Evolutionary conservation across 2,113 vertebrate species (phyloP).

Genomic region (Spheniscus mendiculus): DNA sequence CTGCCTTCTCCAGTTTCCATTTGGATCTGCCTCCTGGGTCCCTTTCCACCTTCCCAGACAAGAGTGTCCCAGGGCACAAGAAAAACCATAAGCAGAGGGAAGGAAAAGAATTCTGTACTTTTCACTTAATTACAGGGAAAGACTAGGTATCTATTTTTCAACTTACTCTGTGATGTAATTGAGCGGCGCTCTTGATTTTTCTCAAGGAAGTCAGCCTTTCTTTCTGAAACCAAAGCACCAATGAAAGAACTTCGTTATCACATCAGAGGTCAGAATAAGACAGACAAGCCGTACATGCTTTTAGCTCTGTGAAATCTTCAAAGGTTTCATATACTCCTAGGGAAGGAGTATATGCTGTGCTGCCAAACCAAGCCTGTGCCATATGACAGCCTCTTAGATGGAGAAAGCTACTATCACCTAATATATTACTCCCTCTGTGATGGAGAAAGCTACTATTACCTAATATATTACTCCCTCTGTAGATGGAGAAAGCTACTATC

Average conservation of each 20-base stretch:
- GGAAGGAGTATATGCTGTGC: not conserved
- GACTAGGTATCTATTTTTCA: not conserved
- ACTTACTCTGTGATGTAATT: constrained; percentile 10
- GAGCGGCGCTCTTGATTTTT: not conserved
- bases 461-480: no score
- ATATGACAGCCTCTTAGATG: not conserved
- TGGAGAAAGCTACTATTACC: not conserved
- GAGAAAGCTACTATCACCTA: not conserved
- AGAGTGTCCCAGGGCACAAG: not conserved
- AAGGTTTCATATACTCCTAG: not conserved
- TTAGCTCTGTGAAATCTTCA: not conserved
- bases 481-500: not conserved
- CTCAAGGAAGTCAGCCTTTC: not conserved
- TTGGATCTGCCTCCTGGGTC: not conserved
- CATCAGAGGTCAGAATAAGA: not conserved
- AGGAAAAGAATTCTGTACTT: not conserved
- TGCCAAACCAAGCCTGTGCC: not conserved
- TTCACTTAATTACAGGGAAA: not conserved
- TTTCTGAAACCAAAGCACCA: constrained; percentile 40
- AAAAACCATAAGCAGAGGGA: not conserved
- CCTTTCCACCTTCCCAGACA: not conserved
- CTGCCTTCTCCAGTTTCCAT: not conserved
- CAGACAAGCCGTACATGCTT: not conserved
- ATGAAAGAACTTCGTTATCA: not conserved
- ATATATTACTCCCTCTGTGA: not conserved